Evolutionary conservation across 2,888 invertebrate genomes (phyloP).

Genomic region (Timema podura): DNA sequence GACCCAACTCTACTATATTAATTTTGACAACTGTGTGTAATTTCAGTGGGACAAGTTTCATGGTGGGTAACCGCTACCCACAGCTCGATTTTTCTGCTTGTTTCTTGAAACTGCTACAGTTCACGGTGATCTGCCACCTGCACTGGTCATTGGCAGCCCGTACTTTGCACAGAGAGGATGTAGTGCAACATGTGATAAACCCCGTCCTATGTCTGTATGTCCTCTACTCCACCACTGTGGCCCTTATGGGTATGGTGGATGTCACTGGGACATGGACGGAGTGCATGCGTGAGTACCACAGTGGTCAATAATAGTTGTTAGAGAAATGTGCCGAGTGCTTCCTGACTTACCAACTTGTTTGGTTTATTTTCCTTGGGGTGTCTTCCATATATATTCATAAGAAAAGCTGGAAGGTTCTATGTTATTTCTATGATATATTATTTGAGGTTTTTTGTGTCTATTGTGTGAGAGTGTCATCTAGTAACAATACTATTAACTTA

Average conservation of each 20-base stretch:
- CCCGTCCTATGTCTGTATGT: slow-evolving; percentile 46
- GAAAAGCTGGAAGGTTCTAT: no score
- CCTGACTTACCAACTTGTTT: no score
- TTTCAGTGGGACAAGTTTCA: slow-evolving; percentile 46
- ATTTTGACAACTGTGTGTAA: no score
- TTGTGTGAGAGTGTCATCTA: no score
- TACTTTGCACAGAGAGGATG: slow-evolving; percentile 46
- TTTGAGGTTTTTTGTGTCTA: no score
- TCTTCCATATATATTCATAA: no score
- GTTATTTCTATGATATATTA: no score
- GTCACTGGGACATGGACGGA: slow-evolving; percentile 47
- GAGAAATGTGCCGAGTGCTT: no score
- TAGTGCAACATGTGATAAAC: slow-evolving; percentile 44
- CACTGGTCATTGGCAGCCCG: slow-evolving; percentile 50
- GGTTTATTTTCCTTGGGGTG: no score
- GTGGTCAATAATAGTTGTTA: no score
- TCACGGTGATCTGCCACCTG: slow-evolving; percentile 49
- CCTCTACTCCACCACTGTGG: slow-evolving; percentile 47
- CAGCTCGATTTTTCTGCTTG: slow-evolving; percentile 49
- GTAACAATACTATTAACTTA: no score
- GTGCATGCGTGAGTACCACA: slow-evolving; percentile 46
- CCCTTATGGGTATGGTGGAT: slow-evolving; percentile 47
- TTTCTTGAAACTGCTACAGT: slow-evolving; percentile 49
- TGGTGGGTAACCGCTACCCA: slow-evolving; percentile 44
- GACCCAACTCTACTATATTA: no score